Percentiles rank a stretch among this genome's conserved stretches.
Evolutionary conservation across 1,140 invertebrate species (phyloP).

Genomic region (Rhizoglyphus robini): DNA sequence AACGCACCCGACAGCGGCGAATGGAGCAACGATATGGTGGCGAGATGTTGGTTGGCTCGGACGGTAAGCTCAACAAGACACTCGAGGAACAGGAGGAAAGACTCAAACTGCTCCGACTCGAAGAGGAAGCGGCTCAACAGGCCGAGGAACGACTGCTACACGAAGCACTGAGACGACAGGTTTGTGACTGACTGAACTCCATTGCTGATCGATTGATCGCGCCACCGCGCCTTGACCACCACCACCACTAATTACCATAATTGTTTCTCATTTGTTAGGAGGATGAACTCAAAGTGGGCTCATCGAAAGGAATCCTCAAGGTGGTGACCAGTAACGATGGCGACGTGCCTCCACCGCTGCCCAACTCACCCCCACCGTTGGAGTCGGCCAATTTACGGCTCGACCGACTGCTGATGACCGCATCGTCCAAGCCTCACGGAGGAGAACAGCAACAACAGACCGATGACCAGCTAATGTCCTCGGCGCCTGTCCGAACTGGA

Average conservation of each 20-base stretch:
- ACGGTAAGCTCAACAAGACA: neutral
- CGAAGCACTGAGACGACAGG: conserved; percentile 32
- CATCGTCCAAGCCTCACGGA: neutral
- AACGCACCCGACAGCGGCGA: conserved; percentile 29
- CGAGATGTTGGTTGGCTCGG: neutral
- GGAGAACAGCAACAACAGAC: conserved; percentile 1
- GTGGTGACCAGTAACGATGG: neutral
- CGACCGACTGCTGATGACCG: conserved; percentile 11
- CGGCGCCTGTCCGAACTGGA: neutral
- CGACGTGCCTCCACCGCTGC: conserved; percentile 23
- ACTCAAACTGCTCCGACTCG: conserved; percentile 22
- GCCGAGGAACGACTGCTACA: conserved; percentile 32
- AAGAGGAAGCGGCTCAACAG: conserved; percentile 30
- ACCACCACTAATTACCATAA: neutral
- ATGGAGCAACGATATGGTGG: conserved; percentile 27
- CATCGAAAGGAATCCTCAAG: conserved; percentile 4
- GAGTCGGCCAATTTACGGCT: conserved; percentile 19
- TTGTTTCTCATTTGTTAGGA: neutral
- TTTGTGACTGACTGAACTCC: neutral
- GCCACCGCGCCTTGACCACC: too few species aligned
- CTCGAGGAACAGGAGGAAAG: conserved; percentile 25
- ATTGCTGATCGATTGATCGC: neutral
- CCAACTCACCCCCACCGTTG: conserved; percentile 23
- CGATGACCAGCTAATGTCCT: neutral
- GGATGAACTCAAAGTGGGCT: neutral